Evolutionary conservation across 2,797 vertebrate species (phyloP).

Genomic region (Choloepus didactylus): DNA sequence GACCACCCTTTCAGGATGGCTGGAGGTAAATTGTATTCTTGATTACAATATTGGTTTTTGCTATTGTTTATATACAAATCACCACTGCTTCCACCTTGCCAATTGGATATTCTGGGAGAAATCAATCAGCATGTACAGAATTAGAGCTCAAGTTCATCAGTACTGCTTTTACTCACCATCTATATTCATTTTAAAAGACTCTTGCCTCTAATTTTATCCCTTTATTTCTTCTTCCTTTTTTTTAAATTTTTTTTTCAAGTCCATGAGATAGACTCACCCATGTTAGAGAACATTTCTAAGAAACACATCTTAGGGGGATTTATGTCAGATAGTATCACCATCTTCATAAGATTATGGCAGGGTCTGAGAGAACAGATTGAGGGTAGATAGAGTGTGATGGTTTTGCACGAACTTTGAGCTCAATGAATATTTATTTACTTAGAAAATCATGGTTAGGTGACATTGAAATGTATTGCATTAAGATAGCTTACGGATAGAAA

Average conservation of each 20-base stretch:
- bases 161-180: neutral
- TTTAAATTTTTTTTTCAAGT: constrained; percentile 3
- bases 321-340: neutral
- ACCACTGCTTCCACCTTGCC: neutral
- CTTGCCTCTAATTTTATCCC: neutral
- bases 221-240: neutral
- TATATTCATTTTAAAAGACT: neutral
- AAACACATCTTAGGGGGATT: neutral
- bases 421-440: neutral
- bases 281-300: neutral
- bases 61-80: neutral
- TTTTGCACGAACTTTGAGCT: neutral
- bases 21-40: neutral
- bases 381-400: accelerated
- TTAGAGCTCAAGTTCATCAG: neutral
- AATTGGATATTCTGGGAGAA: neutral
- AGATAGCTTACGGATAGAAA: neutral
- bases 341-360: neutral
- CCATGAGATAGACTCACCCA: neutral
- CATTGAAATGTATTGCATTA: neutral
- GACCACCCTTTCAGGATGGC: neutral
- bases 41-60: neutral
- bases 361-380: neutral
- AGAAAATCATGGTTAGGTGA: neutral
- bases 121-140: neutral